These are phyloP conservation scores for Otolemur garnettii DNA, from an alignment of 2,113 vertebrate species.

Conservation along the genomic window DNA sequence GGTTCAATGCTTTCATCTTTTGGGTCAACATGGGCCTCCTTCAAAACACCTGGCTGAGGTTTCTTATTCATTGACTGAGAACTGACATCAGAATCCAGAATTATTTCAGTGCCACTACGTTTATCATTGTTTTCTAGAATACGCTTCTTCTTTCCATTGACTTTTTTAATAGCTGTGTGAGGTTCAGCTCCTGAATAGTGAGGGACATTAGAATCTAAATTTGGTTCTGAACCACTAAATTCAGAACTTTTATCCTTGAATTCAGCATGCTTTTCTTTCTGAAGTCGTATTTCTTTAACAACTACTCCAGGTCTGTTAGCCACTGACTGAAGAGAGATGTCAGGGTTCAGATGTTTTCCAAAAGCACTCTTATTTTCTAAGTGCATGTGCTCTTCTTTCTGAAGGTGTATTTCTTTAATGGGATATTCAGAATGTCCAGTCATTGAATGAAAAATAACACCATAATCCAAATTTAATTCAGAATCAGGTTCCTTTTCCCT, in stretches of 20 bases:
- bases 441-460: slow-evolving; percentile 76
- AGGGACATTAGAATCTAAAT: slow-evolving; percentile 14
- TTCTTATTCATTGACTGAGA: slow-evolving; percentile 82
- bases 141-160: slow-evolving; percentile 88
- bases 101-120: slow-evolving; percentile 86
- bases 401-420: slow-evolving; percentile 87
- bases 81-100: slow-evolving; percentile 43
- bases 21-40: slow-evolving; percentile 88
- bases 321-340: slow-evolving; percentile 77
- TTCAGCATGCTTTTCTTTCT: slow-evolving; percentile 89
- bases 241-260: slow-evolving; percentile 89
- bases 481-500: slow-evolving; percentile 89
- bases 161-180: slow-evolving; percentile 83
- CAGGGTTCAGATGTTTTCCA: slow-evolving; percentile 86
- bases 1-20: slow-evolving; percentile 81
- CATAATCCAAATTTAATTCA: slow-evolving; percentile 73
- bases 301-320: slow-evolving; percentile 79
- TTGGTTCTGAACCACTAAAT: slow-evolving; percentile 85
- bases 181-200: slow-evolving; percentile 81
- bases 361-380: slow-evolving; percentile 88
- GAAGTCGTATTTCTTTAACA: slow-evolving; percentile 85
- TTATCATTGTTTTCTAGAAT: slow-evolving; percentile 89
- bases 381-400: slow-evolving; percentile 87
- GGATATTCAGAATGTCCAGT: slow-evolving; percentile 79
- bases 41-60: slow-evolving; percentile 85